A percentile compares a stretch with the other conserved stretches of the same genome.
phyloP scores from a whole-genome alignment of 2,113 vertebrate genomes.

The Propithecus coquereli region DNA sequence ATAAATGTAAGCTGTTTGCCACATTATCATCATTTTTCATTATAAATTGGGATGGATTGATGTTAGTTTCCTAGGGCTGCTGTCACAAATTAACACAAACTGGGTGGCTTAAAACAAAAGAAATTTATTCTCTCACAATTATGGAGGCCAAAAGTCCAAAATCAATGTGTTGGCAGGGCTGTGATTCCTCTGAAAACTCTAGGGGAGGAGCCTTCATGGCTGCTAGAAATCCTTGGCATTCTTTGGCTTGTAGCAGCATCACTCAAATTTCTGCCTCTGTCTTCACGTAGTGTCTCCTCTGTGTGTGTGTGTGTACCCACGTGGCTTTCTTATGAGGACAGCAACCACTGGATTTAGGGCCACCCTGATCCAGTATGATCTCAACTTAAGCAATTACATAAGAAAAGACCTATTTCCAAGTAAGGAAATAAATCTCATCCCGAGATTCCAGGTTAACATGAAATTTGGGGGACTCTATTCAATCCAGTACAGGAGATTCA shows the following conservation, averaged over 20 bases:
- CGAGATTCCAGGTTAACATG: not conserved
- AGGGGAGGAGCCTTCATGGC: not conserved
- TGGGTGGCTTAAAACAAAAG: not conserved
- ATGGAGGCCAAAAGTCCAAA: not conserved
- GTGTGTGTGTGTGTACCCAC: not conserved
- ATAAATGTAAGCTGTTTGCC: not conserved
- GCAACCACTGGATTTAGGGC: not conserved
- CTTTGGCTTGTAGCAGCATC: not conserved
- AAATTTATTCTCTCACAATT: not conserved
- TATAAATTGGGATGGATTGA: not conserved
- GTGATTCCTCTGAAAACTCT: not conserved
- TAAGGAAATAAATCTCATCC: not conserved
- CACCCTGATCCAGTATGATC: not conserved
- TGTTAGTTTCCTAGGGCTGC: not conserved
- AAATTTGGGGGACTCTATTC: not conserved
- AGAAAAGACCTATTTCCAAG: not conserved
- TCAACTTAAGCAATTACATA: not conserved
- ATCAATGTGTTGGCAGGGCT: not conserved
- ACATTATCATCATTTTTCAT: not conserved
- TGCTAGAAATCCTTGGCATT: not conserved
- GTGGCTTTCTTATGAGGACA: not conserved
- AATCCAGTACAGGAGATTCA: not conserved
- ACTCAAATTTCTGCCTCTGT: not conserved
- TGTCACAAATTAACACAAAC: not conserved
- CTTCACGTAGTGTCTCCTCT: not conserved